phyloP scores from a whole-genome alignment of 2,797 vertebrate species.

The Ctenopoma kingsleyae region DNA sequence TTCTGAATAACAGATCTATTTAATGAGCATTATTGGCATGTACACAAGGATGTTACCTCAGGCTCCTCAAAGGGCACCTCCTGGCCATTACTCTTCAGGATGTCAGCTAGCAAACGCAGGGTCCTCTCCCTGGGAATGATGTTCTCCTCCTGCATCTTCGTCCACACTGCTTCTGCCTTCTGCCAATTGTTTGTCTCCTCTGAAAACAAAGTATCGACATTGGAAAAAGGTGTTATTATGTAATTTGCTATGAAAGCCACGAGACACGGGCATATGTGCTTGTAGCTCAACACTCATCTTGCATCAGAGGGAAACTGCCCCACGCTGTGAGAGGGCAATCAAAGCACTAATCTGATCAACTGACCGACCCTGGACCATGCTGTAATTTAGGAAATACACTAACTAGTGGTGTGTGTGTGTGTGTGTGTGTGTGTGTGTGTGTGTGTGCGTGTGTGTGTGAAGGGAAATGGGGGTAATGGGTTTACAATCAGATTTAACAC shows the following conservation, averaged over 20 bases:
- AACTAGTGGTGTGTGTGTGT: constrained; percentile 36
- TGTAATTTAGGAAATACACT: constrained; percentile 65
- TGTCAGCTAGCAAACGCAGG: constrained; percentile 85
- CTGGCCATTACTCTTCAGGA: constrained; percentile 87
- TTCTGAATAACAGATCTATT: constrained; percentile 41
- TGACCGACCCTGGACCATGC: constrained; percentile 55
- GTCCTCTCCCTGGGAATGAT: constrained; percentile 91
- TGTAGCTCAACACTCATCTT: constrained; percentile 25
- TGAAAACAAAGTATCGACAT: constrained; percentile 53
- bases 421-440: constrained; percentile 10
- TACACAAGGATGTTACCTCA: constrained; percentile 83
- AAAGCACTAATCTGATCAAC: constrained; percentile 75
- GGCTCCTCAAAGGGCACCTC: constrained; percentile 91
- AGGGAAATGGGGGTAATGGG: constrained; percentile 45
- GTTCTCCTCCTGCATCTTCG: constrained; percentile 97
- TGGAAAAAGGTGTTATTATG: constrained; percentile 15
- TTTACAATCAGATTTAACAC: constrained; percentile 77
- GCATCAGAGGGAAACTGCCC: constrained; percentile 41
- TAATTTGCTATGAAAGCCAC: not conserved
- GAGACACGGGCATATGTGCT: constrained; percentile 6
- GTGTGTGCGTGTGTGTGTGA: constrained; percentile 19
- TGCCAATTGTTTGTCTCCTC: constrained; percentile 86
- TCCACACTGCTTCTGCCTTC: constrained; percentile 91
- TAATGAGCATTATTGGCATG: constrained; percentile 28
- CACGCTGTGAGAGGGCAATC: constrained; percentile 72